These are phyloP conservation scores for Maniola hyperantus DNA, from an alignment of 2,888 invertebrate genomes.

Conservation along the genomic window DNA sequence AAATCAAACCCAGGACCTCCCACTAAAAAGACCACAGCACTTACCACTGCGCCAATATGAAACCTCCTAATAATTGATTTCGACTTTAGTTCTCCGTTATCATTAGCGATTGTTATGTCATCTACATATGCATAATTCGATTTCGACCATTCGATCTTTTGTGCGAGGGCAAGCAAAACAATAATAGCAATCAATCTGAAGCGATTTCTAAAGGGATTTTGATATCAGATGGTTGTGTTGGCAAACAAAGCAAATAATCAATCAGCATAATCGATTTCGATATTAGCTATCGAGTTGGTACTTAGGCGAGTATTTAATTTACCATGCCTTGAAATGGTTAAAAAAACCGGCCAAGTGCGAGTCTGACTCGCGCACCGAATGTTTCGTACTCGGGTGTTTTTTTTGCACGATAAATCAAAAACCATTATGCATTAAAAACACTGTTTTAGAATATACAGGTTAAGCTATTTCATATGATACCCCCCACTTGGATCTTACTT, in stretches of 20 bases:
- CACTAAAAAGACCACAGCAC: too few relatives aligned
- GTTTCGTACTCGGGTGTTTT: too few relatives aligned
- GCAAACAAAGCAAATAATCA: slow-evolving; percentile 11
- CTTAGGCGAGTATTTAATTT: slow-evolving; percentile 9
- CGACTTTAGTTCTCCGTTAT: slow-evolving; percentile 42
- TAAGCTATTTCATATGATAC: too few relatives aligned
- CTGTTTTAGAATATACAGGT: too few relatives aligned
- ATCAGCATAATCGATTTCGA: slow-evolving; percentile 4
- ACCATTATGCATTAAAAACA: too few relatives aligned
- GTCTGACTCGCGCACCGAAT: too few relatives aligned
- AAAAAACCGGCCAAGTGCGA: too few relatives aligned
- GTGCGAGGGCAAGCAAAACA: slow-evolving; percentile 14
- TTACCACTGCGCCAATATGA: too few relatives aligned
- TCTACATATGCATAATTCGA: slow-evolving; percentile 14
- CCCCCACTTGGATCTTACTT: too few relatives aligned
- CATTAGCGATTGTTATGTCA: slow-evolving; percentile 34
- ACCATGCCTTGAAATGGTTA: slow-evolving; percentile 13
- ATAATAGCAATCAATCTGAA: slow-evolving; percentile 7
- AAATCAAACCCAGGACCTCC: too few relatives aligned
- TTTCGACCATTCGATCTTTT: slow-evolving; percentile 15
- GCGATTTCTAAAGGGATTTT: slow-evolving; percentile 15
- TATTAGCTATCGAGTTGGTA: not conserved
- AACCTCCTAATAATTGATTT: slow-evolving; percentile 54
- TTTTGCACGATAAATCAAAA: too few relatives aligned
- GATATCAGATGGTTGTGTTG: not conserved